Conservation (phyloP, 2,113 vertebrate genomes). For the Taxidea taxus region DNA sequence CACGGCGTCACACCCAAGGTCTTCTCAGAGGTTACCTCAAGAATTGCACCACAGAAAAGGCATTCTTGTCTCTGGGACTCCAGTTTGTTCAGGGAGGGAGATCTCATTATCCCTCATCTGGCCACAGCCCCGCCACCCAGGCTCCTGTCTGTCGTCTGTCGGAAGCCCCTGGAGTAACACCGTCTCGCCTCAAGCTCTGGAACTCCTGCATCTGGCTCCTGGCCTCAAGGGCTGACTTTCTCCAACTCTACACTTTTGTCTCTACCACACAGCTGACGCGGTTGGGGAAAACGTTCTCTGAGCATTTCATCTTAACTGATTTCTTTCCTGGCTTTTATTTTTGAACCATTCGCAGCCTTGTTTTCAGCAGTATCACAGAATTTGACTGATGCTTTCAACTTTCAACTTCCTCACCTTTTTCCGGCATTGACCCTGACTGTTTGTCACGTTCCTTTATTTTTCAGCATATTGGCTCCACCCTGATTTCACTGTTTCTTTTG, state of each 20-base stretch:
- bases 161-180: background rate
- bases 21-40: background rate
- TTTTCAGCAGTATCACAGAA: background rate
- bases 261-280: background rate
- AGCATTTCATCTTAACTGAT: background rate
- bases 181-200: background rate
- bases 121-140: background rate
- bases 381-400: background rate
- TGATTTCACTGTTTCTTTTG: background rate
- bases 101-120: background rate
- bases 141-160: background rate
- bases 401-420: background rate
- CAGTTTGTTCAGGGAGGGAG: background rate
- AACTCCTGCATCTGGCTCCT: background rate
- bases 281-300: background rate
- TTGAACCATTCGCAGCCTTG: background rate
- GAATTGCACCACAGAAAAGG: background rate
- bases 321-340: background rate
- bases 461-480: background rate
- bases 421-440: background rate
- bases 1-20: background rate
- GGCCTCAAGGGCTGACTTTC: background rate
- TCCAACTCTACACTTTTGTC: background rate
- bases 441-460: background rate
- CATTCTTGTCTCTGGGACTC: accelerated